A percentile compares a stretch with the other conserved stretches of the same genome.
phyloP scores from a whole-genome alignment of 2,888 invertebrate genomes.

The Clivina fossor region DNA sequence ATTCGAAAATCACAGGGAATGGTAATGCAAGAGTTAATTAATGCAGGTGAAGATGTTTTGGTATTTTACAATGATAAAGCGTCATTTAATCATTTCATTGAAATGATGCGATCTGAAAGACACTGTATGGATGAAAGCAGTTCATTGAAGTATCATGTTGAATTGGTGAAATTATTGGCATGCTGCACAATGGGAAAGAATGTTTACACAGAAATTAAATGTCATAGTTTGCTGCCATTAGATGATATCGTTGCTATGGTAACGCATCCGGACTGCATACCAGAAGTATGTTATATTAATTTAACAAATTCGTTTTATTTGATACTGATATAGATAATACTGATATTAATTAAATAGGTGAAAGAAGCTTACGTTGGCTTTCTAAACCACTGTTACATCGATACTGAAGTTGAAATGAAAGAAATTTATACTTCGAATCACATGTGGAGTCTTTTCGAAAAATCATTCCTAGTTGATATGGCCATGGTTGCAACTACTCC shows the following conservation, averaged over 20 bases:
- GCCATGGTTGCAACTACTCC: conserved; percentile 75
- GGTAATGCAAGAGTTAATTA: conserved; percentile 98
- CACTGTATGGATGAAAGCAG: conserved; percentile 81
- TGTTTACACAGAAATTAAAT: conserved; percentile 98
- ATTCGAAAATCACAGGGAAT: conserved; percentile 95
- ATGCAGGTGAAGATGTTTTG: conserved; percentile 94
- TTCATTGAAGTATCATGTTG: conserved; percentile 90
- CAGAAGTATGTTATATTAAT: conserved; percentile 89
- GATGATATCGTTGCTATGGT: conserved; percentile 98
- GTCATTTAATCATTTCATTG: conserved; percentile 88
- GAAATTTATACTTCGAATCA: conserved; percentile 98
- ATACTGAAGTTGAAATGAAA: conserved; percentile 99
- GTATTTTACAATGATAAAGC: conserved; percentile 96
- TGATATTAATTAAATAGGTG: conserved; percentile 60
- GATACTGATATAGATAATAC: conserved; percentile 1
- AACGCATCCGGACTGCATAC: conserved; percentile 89
- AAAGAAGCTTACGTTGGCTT: conserved; percentile 99
- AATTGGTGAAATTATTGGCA: conserved; percentile 90
- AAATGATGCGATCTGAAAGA: conserved; percentile 88
- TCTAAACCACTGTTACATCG: conserved; percentile 98
- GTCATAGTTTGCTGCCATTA: conserved; percentile 92
- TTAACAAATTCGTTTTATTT: not conserved
- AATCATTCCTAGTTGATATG: conserved; percentile 86
- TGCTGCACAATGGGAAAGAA: conserved; percentile 99
- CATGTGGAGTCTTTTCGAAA: conserved; percentile 97